Conservation (phyloP, 2,888 invertebrate species). For the Caenorhabditis sp. region DNA sequence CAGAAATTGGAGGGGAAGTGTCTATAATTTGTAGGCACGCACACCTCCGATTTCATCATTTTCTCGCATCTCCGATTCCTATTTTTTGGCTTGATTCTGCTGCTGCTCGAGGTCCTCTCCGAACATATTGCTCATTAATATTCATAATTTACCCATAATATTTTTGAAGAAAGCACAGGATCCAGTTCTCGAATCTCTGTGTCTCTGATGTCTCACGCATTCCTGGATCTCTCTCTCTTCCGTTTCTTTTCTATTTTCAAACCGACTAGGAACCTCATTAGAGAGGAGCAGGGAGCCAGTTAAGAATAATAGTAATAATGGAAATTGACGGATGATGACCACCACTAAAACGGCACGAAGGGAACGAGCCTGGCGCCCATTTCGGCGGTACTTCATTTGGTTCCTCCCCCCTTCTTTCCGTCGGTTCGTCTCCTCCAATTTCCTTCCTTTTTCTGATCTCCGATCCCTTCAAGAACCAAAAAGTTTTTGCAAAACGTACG, state of each 20-base stretch:
- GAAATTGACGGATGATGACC: conserved; percentile 38
- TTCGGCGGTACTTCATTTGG: conserved; percentile 24
- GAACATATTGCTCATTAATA: conserved; percentile 5
- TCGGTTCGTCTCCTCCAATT: too few species aligned
- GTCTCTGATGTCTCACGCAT: background rate
- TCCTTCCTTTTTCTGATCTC: conserved; percentile 34
- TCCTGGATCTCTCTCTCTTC: conserved; percentile 1
- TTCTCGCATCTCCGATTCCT: background rate
- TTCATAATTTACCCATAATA: conserved; percentile 20
- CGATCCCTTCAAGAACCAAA: conserved; percentile 12
- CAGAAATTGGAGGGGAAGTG: conserved; percentile 4
- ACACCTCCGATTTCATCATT: conserved; percentile 6
- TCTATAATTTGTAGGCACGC: conserved; percentile 19
- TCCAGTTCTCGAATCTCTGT: background rate
- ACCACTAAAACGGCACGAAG: conserved; percentile 25
- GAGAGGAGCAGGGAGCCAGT: conserved; percentile 26
- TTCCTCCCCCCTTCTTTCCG: background rate
- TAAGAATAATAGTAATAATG: conserved; percentile 50
- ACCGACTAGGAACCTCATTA: conserved; percentile 42
- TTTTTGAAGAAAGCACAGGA: conserved; percentile 2
- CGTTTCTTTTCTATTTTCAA: conserved; percentile 12
- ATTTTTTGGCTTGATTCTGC: background rate
- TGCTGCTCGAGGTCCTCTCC: background rate
- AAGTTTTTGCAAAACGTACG: conserved; percentile 14
- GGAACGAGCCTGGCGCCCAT: conserved; percentile 21